Conservation (phyloP, 2,113 vertebrate genomes). For the Xenopus borealis region DNA sequence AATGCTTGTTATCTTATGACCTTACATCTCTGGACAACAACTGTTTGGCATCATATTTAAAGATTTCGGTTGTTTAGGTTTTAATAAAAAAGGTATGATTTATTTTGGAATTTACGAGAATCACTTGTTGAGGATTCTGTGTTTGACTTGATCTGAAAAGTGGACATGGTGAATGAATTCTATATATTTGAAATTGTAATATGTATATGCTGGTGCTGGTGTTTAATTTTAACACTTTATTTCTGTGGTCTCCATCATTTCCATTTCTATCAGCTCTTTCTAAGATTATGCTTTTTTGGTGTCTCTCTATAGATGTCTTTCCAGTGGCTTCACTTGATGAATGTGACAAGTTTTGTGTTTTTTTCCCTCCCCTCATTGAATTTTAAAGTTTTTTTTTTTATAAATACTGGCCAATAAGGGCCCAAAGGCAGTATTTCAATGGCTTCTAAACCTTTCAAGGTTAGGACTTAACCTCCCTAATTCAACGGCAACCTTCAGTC, state of each 20-base stretch:
- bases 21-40: too few species aligned
- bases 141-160: too few species aligned
- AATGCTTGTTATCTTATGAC: too few species aligned
- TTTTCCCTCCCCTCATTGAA: constrained; percentile 86
- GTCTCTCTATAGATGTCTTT: constrained; percentile 95
- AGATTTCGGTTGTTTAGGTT: too few species aligned
- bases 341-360: constrained; percentile 97
- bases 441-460: constrained; percentile 99
- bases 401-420: constrained; percentile 87
- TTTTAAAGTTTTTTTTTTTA: constrained; percentile 82
- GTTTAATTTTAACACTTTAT: constrained; percentile 78
- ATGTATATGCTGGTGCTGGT: neutral
- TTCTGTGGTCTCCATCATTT: constrained; percentile 86
- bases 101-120: too few species aligned
- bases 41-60: too few species aligned
- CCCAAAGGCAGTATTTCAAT: constrained; percentile 93
- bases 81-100: too few species aligned
- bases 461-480: constrained; percentile 99
- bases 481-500: constrained; percentile 96
- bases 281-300: constrained; percentile 97
- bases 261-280: constrained; percentile 94
- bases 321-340: constrained; percentile 99
- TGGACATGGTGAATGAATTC: neutral
- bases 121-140: too few species aligned
- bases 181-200: too few species aligned